Evolutionary conservation across 1,140 invertebrate genomes (phyloP), one percentile per base, ranked within the genome.

Genomic region (Drosophila lacertosa): DNA sequence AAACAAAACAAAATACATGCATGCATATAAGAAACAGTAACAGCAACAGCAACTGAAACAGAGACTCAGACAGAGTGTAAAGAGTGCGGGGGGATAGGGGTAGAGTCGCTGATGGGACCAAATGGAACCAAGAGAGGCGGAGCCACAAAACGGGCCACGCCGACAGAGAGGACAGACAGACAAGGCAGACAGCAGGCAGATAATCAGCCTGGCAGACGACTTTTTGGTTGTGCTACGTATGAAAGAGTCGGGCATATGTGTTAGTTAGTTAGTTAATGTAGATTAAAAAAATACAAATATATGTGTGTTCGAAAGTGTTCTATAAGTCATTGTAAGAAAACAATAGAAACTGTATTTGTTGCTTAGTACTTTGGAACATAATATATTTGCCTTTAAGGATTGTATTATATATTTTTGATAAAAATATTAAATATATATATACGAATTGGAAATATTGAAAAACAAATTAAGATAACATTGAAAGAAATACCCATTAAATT

Each of bases 151-250:
- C 32, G 44, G 16, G 16, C 16, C n/a, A 48, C 13, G 7, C 11
- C 11, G 15, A 39, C 18, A 6, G 24, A 10, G 16, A 15, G 5
- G 39, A 16, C 39, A 10, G 39, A 24, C 39, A 45, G 39, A n/a
- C 16, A 32, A 35, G 13, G 13, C 53, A 47, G 35, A 58, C 40
- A 35, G 16, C 42, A 37, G 11, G 62, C 50, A 70, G 58, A 55
- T 79, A 79, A 80, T 75, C 66, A 80, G 60, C 13, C 53, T 40
- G 26, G 57, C 62, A 75, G 77, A 80, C 77, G 40, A 24, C 58
- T 54, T 58, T 62, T 37, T 2, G 35, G 39, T 29, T 74, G 40
- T 65, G 33, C 70, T 79, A 65, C 76, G 18, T 18, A 9, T 32
- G 6, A 79, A 13, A 53, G 54, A 48, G 26, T 37, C 3, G 32